Evolutionary conservation across 1,140 invertebrate genomes (phyloP), one percentile per base, ranked within the genome.

Genomic region (Trissolcus basalis): DNA sequence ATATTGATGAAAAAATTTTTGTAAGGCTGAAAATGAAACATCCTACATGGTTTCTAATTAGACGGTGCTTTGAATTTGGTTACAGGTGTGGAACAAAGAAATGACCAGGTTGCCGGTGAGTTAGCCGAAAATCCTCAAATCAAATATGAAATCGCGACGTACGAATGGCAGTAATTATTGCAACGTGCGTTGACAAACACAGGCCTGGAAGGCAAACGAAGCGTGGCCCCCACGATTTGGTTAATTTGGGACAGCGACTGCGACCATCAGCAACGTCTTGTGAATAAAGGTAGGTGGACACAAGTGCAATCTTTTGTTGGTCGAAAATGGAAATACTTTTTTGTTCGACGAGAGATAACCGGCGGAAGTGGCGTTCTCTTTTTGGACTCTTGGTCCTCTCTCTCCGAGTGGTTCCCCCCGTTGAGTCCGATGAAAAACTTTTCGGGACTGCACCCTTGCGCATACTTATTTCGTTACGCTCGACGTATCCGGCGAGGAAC

Each of bases 381-480:
- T 75, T 75, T 61, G 56, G 64, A 15, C 41, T 43, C 2, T 9
- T 15, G 35, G 12, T 27, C 12, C 36, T 39, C 36, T 44, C n/a
- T n/a, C n/a, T n/a, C n/a, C n/a, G n/a, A n/a, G n/a, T n/a, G n/a
- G n/a, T n/a, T n/a, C n/a, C n/a, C n/a, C n/a, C n/a, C n/a, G n/a
- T n/a, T n/a, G n/a, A n/a, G n/a, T n/a, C n/a, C n/a, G 13, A 7
- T 36, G 64, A 69, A 75, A 75, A 75, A 64, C 48, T 75, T 69
- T 53, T 53, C 59, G 72, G n/a, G 2, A 53, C 72, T 70, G 50
- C 65, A 48, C 72, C 72, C 72, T 67, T 60, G 61, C 65, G 73
- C 73, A 76, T 76, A 76, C 72, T 75, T 76, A 76, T 70, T 27
- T 76, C 61, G 73, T 70, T 64, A 76, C 73, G 67, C 67, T 65